Percentiles rank a stretch among this genome's conserved stretches.
Evolutionary conservation across 1,140 invertebrate species (phyloP).

Genomic region (Oscheius sp.): DNA sequence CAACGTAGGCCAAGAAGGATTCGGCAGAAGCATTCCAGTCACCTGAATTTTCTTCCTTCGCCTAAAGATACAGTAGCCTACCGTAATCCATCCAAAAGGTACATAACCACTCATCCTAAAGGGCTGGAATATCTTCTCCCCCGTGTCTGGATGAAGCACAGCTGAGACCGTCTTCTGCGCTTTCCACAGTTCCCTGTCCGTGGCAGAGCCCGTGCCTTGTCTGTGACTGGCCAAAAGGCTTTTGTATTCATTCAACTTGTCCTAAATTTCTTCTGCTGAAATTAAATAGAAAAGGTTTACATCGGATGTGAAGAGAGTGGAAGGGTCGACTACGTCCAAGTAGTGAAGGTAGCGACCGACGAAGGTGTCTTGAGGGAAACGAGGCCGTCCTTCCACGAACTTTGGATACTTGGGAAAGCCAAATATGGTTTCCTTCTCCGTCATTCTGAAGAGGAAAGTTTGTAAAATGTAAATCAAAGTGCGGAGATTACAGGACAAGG

Average conservation of each 20-base stretch:
- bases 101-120: conserved; percentile 67
- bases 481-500: too few species aligned
- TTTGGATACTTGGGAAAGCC: conserved; percentile 55
- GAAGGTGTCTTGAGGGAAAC: conserved; percentile 63
- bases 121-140: conserved; percentile 65
- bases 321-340: conserved; percentile 64
- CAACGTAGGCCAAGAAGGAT: conserved; percentile 61
- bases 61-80: conserved; percentile 48
- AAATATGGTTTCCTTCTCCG: conserved; percentile 24
- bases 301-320: conserved; percentile 61
- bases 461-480: too few species aligned
- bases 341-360: conserved; percentile 63
- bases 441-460: not conserved
- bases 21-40: conserved; percentile 65
- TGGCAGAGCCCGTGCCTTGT: conserved; percentile 50
- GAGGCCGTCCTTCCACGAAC: conserved; percentile 60
- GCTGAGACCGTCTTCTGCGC: conserved; percentile 66
- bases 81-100: conserved; percentile 65
- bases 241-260: conserved; percentile 60
- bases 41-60: conserved; percentile 56
- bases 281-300: conserved; percentile 32
- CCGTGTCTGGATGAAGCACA: conserved; percentile 66
- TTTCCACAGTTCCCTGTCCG: conserved; percentile 64
- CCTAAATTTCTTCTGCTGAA: conserved; percentile 51
- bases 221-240: conserved; percentile 62